Conservation (phyloP, 2,888 invertebrate genomes). For the Cephus runcator region DNA sequence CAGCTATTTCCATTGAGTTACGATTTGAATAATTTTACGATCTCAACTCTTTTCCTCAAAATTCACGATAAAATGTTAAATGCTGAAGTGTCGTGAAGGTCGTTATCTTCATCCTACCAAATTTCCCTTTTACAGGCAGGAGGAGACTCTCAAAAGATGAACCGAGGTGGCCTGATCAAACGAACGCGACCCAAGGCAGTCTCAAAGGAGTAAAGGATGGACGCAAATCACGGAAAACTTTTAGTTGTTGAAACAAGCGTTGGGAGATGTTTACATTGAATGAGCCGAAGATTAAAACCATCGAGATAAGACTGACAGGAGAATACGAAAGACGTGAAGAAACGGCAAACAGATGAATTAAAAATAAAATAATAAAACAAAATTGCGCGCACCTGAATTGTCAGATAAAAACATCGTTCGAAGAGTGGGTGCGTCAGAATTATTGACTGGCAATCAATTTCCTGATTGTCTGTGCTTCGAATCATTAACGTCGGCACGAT, state of each 20-base stretch:
- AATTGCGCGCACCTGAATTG: not conserved
- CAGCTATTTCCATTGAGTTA: not conserved
- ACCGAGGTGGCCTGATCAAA: not conserved
- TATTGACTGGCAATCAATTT: too few relatives aligned
- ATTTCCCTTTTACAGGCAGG: not conserved
- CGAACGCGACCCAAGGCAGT: not conserved
- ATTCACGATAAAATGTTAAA: not conserved
- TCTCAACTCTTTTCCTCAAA: not conserved
- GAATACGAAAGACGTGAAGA: not conserved
- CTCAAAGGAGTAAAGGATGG: not conserved
- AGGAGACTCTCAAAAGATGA: not conserved
- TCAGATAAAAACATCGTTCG: not conserved
- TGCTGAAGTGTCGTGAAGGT: not conserved
- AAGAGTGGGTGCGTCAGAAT: not conserved
- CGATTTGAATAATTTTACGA: not conserved
- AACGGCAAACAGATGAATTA: too few relatives aligned
- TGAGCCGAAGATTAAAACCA: not conserved
- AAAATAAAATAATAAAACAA: not conserved
- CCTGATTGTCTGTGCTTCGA: too few relatives aligned
- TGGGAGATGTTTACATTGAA: not conserved
- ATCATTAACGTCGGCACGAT: not conserved
- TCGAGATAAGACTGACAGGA: not conserved
- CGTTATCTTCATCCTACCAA: not conserved
- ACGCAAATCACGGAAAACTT: not conserved
- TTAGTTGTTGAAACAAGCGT: not conserved